These are phyloP conservation scores for Anoplolepis gracilipes DNA, from an alignment of 1,140 invertebrate species.

Conservation along the genomic window DNA sequence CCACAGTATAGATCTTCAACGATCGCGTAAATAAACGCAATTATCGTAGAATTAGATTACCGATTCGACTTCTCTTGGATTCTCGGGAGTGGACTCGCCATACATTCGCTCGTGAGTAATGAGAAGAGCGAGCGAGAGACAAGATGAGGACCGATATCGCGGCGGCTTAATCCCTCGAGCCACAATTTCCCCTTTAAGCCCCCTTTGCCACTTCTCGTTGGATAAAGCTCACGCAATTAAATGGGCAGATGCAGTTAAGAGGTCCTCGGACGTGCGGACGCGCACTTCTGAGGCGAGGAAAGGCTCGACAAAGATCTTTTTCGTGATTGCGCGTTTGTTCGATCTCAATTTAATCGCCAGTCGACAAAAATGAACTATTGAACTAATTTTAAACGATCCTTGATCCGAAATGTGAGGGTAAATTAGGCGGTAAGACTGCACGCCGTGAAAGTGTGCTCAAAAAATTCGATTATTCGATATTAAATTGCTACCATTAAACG, in stretches of 20 bases:
- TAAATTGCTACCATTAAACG: background rate
- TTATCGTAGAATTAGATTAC: slow-evolving; percentile 58
- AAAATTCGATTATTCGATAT: slow-evolving; percentile 19
- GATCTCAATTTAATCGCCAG: slow-evolving; percentile 28
- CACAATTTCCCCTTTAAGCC: slow-evolving; percentile 71
- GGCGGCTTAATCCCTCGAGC: slow-evolving; percentile 66
- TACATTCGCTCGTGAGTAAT: slow-evolving; percentile 63
- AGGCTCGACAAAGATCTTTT: slow-evolving; percentile 35
- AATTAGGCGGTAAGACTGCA: slow-evolving; percentile 23
- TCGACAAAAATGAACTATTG: slow-evolving; percentile 40
- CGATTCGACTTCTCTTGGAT: slow-evolving; percentile 34
- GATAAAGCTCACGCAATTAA: slow-evolving; percentile 72
- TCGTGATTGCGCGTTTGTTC: slow-evolving; percentile 10
- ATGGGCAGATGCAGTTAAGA: slow-evolving; percentile 57
- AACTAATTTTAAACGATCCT: slow-evolving; percentile 45
- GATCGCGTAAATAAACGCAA: slow-evolving; percentile 54
- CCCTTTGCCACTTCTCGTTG: slow-evolving; percentile 48
- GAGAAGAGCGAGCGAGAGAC: slow-evolving; percentile 57
- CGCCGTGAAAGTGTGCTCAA: slow-evolving; percentile 15
- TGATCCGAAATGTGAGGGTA: slow-evolving; percentile 22
- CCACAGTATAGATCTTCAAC: slow-evolving; percentile 6
- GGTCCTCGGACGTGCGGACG: slow-evolving; percentile 42
- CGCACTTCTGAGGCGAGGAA: slow-evolving; percentile 45
- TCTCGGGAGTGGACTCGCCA: slow-evolving; percentile 33
- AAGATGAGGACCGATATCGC: slow-evolving; percentile 72